Percentiles rank a stretch among this genome's conserved stretches.
phyloP scores from a whole-genome alignment of 2,888 invertebrate species.

The Sinotaia quadrata region DNA sequence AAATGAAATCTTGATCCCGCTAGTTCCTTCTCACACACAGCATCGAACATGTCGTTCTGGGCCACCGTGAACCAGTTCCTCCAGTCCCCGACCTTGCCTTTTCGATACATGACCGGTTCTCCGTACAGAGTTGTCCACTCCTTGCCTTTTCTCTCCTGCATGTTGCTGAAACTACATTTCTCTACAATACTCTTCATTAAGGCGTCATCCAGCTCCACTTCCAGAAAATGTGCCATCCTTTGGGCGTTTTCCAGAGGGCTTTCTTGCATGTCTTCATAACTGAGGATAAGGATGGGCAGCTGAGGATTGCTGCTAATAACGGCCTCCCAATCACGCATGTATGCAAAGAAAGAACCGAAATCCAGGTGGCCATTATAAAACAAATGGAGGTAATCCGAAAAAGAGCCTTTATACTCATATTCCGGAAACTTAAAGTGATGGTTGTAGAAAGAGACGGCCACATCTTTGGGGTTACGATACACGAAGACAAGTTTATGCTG shows the following conservation, averaged over 20 bases:
- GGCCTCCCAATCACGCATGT: slow-evolving; percentile 26
- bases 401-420: slow-evolving; percentile 24
- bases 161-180: slow-evolving; percentile 27
- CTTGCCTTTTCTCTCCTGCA: slow-evolving; percentile 29
- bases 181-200: slow-evolving; percentile 27
- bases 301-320: slow-evolving; percentile 23
- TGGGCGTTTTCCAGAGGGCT: slow-evolving; percentile 3
- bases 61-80: slow-evolving; percentile 31
- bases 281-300: slow-evolving; percentile 21
- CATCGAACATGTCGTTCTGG: slow-evolving; percentile 29
- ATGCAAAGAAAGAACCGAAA: slow-evolving; percentile 18
- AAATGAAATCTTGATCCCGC: slow-evolving; percentile 15
- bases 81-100: slow-evolving; percentile 35
- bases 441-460: slow-evolving; percentile 37
- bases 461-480: slow-evolving; percentile 38
- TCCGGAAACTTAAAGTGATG: slow-evolving; percentile 17
- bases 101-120: slow-evolving; percentile 30
- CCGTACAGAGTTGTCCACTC: slow-evolving; percentile 2
- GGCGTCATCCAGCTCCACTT: slow-evolving; percentile 24
- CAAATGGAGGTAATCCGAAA: slow-evolving; percentile 16
- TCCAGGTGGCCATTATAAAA: slow-evolving; percentile 25
- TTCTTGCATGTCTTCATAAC: slow-evolving; percentile 31
- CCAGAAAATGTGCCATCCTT: slow-evolving; percentile 23
- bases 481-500: slow-evolving; percentile 34
- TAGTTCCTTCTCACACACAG: slow-evolving; percentile 25